phyloP scores from a whole-genome alignment of 2,888 invertebrate species.

The Parochlus steinenii region DNA sequence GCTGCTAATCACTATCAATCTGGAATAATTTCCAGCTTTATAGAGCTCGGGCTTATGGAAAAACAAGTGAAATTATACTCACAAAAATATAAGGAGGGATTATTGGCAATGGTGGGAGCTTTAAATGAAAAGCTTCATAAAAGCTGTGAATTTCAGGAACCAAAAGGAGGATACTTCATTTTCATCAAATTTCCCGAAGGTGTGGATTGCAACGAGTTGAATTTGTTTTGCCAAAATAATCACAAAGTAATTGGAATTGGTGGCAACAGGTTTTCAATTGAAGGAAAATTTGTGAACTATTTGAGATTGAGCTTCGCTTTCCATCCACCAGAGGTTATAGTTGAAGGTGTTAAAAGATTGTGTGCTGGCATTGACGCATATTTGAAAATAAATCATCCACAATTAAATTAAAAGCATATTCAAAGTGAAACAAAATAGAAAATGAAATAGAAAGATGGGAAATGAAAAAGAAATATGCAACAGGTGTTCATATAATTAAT shows the following conservation, averaged over 20 bases:
- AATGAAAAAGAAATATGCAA: neutral
- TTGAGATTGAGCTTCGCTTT: constrained; percentile 36
- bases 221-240: constrained; percentile 27
- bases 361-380: constrained; percentile 27
- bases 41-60: constrained; percentile 34
- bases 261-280: constrained; percentile 29
- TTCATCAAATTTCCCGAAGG: constrained; percentile 37
- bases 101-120: constrained; percentile 27
- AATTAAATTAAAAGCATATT: constrained; percentile 1
- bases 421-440: neutral
- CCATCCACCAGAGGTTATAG: constrained; percentile 26
- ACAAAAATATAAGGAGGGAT: constrained; percentile 30
- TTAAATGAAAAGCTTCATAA: constrained; percentile 30
- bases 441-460: neutral
- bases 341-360: constrained; percentile 24
- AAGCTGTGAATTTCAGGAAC: constrained; percentile 27
- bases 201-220: constrained; percentile 27
- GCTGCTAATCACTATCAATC: constrained; percentile 41
- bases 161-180: constrained; percentile 42
- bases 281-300: constrained; percentile 24
- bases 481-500: no score
- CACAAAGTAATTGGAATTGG: constrained; percentile 32
- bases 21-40: constrained; percentile 34
- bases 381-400: constrained; percentile 15
- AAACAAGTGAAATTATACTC: constrained; percentile 29